A percentile compares a stretch with the other conserved stretches of the same genome.
These are phyloP conservation scores for Watsonalla binaria DNA, from an alignment of 2,888 invertebrate genomes.

Conservation along the genomic window DNA sequence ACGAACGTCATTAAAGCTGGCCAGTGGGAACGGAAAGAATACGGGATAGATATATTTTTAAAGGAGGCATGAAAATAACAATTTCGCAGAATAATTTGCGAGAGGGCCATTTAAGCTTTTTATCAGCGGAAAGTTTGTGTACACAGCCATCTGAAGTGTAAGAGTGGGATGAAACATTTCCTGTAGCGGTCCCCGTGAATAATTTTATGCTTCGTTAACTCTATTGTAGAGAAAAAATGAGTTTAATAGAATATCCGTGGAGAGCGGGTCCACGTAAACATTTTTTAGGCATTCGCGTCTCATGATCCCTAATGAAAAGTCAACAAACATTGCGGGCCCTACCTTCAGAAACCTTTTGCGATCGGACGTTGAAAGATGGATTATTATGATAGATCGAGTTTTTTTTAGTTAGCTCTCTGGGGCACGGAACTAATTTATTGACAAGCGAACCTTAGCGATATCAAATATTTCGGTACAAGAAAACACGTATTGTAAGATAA, in stretches of 20 bases:
- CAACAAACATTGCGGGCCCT: slow-evolving; percentile 36
- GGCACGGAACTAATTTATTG: slow-evolving; percentile 34
- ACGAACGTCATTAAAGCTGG: slow-evolving; percentile 50
- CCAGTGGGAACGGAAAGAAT: slow-evolving; percentile 39
- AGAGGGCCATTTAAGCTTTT: slow-evolving; percentile 70
- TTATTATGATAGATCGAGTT: slow-evolving; percentile 46
- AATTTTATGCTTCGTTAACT: slow-evolving; percentile 72
- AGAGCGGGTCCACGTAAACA: slow-evolving; percentile 13
- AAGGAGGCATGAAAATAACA: slow-evolving; percentile 63
- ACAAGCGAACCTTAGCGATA: slow-evolving; percentile 18
- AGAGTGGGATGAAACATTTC: slow-evolving; percentile 55
- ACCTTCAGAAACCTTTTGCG: slow-evolving; percentile 24
- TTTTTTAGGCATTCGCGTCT: slow-evolving; percentile 22
- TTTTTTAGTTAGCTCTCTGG: slow-evolving; percentile 30
- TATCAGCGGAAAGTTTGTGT: slow-evolving; percentile 69
- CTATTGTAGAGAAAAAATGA: slow-evolving; percentile 51
- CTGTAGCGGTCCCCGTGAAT: slow-evolving; percentile 58
- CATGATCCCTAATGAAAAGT: slow-evolving; percentile 46
- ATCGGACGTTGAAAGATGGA: slow-evolving; percentile 44
- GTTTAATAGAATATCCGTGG: slow-evolving; percentile 1
- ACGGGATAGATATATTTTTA: slow-evolving; percentile 51
- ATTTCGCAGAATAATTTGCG: slow-evolving; percentile 67
- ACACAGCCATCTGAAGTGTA: slow-evolving; percentile 66
- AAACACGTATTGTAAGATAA: neutral
- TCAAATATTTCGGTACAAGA: neutral